Conservation (phyloP, 2,888 invertebrate species). For the Phengaris alcon region DNA sequence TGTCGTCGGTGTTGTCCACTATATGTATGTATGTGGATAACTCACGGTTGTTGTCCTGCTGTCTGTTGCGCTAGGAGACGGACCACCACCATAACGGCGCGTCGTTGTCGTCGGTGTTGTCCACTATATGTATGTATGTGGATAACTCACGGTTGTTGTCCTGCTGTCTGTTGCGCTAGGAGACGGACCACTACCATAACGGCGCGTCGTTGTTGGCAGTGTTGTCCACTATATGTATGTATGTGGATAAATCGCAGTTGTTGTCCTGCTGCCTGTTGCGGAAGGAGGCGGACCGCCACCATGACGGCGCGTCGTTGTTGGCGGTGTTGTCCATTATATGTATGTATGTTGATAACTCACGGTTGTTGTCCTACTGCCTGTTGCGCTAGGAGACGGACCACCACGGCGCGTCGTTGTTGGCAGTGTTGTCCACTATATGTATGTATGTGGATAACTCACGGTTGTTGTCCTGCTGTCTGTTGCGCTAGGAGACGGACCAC, state of each 20-base stretch:
- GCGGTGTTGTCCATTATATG: conserved; percentile 41
- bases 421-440: conserved; percentile 39
- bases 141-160: conserved; percentile 50
- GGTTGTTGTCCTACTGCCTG: conserved; percentile 55
- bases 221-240: conserved; percentile 37
- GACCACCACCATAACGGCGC: too few species aligned
- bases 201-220: conserved; percentile 59
- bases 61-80: too few species aligned
- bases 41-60: too few species aligned
- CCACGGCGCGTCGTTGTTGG: conserved; percentile 62
- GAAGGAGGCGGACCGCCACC: conserved; percentile 68
- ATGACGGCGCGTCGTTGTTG: conserved; percentile 64
- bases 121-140: too few species aligned
- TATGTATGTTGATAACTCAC: conserved; percentile 38
- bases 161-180: conserved; percentile 59
- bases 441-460: conserved; percentile 49
- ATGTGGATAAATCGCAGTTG: conserved; percentile 50
- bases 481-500: conserved; percentile 63
- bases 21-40: too few species aligned
- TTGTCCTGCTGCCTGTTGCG: conserved; percentile 58
- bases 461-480: conserved; percentile 54
- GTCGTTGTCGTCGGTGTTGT: too few species aligned
- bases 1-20: too few species aligned
- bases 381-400: conserved; percentile 63
- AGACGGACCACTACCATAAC: conserved; percentile 68